Base-by-base conservation (phyloP, 1,140 invertebrate genomes). In the Pseudachorutes palmiensis region DNA sequence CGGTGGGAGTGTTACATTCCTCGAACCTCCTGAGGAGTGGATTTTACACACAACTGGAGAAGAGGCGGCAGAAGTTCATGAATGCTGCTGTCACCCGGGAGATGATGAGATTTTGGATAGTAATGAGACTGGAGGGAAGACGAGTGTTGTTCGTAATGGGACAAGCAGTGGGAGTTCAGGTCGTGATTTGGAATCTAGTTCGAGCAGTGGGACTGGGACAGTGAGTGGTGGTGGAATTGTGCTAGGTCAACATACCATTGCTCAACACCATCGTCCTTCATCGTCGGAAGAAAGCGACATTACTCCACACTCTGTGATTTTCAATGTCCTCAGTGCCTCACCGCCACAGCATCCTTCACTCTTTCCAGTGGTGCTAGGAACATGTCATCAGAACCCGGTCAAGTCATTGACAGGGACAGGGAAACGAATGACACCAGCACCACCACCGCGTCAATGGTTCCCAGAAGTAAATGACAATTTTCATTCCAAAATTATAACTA, bases 11-110 rank as follows among this genome's bases (percentile, higher is more conserved):
- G 31, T 66, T 29, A 65, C 22, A 31, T 70, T 32, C 30, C 60
- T 67, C 62, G 62, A 67, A n/a, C 65, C 32, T 14, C 61, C 68
- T 31, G 66, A 70, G 48, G 71, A 73, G 66, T 73, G 71, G 71
- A 66, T 73, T 51, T 66, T 73, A 45, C 71, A 73, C 65, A 73
- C 71, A 19, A 68, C 70, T 65, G 45, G 67, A 33, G 71, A 68
- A 49, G 68, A 72, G 32, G 65, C 71, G 14, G 68, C 55, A 65
- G 71, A 70, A 55, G 31, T 72, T 62, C 71, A 67, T 60, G 71
- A 73, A 60, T 73, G 71, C 64, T 70, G 66, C 48, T 70, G 69
- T 65, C 68, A 69, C 30, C 68, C 66, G 1, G 71, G 70, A 26
- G 24, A 55, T n/a, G n/a, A n/a, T 55, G 51, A 55, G 22, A 55